A percentile compares a stretch with the other conserved stretches of the same genome.
Evolutionary conservation across 2,797 vertebrate species (phyloP).

Genomic region (Acipenser transmontanus): DNA sequence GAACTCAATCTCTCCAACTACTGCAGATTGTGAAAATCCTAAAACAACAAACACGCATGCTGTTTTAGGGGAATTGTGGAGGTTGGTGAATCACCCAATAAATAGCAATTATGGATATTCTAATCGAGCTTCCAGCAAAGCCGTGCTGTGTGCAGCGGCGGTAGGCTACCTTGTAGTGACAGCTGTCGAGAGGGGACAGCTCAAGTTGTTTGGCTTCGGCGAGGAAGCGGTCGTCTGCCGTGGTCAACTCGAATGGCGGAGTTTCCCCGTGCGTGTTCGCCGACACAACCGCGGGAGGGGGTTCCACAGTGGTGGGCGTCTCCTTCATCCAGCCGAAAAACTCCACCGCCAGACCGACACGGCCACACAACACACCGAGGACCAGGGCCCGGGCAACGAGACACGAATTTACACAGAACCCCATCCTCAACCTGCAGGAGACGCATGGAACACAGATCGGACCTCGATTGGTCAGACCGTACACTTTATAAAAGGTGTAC

Average conservation of each 20-base stretch:
- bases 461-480: too few species aligned
- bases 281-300: constrained; percentile 15
- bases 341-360: constrained; percentile 31
- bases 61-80: background rate
- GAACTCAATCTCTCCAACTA: too few species aligned
- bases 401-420: too few species aligned
- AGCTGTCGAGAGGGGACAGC: constrained; percentile 50
- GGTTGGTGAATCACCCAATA: background rate
- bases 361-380: constrained; percentile 30
- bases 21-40: background rate
- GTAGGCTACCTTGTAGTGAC: constrained; percentile 43
- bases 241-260: constrained; percentile 51
- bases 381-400: constrained; percentile 21
- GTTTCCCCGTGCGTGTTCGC: constrained; percentile 27
- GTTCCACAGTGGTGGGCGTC: constrained; percentile 8
- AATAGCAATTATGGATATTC: background rate
- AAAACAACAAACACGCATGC: background rate
- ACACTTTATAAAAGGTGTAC: too few species aligned
- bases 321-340: constrained; percentile 63
- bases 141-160: too few species aligned
- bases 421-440: too few species aligned
- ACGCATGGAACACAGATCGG: too few species aligned
- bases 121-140: background rate
- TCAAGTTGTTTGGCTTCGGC: constrained; percentile 48
- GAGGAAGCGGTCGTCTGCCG: constrained; percentile 50